Percentiles rank a stretch among this genome's conserved stretches.
Evolutionary conservation across 2,113 vertebrate genomes (phyloP).

Genomic region (Caloenas nicobarica): DNA sequence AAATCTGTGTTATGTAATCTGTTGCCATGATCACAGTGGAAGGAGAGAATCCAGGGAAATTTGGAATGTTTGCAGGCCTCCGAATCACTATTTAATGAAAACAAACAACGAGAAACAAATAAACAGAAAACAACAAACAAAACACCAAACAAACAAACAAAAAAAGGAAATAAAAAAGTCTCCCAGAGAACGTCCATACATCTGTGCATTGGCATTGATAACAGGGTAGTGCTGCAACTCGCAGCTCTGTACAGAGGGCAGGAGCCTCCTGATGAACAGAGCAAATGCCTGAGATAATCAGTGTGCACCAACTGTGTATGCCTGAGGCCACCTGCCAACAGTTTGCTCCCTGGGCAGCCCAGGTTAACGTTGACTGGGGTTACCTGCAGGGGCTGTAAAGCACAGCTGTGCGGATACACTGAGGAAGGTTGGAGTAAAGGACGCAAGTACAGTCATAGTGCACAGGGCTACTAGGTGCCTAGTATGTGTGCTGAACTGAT

Average conservation of each 20-base stretch:
- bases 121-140: no score
- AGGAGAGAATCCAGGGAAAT: no score
- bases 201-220: neutral
- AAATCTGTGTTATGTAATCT: no score
- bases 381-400: neutral
- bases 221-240: neutral
- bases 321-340: neutral
- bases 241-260: neutral
- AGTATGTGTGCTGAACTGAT: neutral
- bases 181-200: no score
- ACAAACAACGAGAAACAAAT: no score
- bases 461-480: no score
- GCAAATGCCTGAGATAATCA: neutral
- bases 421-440: neutral
- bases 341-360: neutral
- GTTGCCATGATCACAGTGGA: no score
- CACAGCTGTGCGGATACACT: neutral
- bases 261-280: neutral
- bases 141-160: no score
- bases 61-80: no score
- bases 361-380: neutral
- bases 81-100: no score
- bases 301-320: accelerated
- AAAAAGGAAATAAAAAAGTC: no score
- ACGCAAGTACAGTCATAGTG: no score